Evolutionary conservation across 2,888 invertebrate species (phyloP).

Genomic region (Punctoribates punctum): DNA sequence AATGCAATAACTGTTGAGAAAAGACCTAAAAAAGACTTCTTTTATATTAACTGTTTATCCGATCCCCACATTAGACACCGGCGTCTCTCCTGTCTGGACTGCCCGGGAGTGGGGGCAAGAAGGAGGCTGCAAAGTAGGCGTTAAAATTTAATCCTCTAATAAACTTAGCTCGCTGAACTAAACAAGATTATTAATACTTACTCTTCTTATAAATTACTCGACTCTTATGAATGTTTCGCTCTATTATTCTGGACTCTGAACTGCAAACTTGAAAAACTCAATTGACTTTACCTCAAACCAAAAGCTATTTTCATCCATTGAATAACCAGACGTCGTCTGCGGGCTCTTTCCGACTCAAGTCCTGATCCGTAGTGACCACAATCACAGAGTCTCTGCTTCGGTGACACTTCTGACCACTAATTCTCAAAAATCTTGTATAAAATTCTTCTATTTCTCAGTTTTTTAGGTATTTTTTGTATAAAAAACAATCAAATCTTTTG

Average conservation of each 20-base stretch:
- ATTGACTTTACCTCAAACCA: background rate
- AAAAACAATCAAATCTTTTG: too few relatives aligned
- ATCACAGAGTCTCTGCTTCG: background rate
- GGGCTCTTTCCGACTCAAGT: conserved; percentile 7
- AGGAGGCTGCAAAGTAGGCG: conserved; percentile 20
- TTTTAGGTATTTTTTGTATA: too few relatives aligned
- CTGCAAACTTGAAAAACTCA: too few relatives aligned
- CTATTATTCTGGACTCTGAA: background rate
- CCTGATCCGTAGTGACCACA: background rate
- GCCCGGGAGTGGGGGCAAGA: background rate
- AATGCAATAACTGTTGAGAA: background rate
- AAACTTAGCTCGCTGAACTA: background rate
- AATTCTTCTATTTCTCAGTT: too few relatives aligned
- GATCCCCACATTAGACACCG: background rate
- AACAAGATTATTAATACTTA: background rate
- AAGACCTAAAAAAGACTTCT: background rate
- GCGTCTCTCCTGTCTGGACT: background rate
- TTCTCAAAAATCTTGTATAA: background rate
- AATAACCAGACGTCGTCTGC: conserved; percentile 24
- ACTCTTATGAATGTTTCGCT: background rate
- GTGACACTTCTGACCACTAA: background rate
- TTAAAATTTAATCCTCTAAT: background rate
- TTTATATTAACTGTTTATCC: background rate
- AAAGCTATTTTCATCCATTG: conserved; percentile 33
- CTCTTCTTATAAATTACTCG: background rate